Percentiles rank a stretch among this genome's conserved stretches.
Conservation (phyloP, 2,797 vertebrate species). For the Poecile montanus region DNA sequence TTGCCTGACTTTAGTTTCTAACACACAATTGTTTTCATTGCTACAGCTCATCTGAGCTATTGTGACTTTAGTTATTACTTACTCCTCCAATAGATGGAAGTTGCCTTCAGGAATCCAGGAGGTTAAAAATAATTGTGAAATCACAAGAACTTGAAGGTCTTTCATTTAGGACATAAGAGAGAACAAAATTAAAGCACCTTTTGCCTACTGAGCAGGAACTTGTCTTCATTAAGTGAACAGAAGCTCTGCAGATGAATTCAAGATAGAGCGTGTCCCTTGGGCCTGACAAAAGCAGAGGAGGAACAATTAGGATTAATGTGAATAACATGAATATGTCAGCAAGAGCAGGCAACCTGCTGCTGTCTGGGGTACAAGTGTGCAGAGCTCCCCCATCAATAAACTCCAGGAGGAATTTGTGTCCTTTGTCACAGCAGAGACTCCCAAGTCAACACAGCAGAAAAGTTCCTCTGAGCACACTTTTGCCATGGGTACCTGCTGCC, state of each 20-base stretch:
- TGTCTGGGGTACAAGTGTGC: neutral
- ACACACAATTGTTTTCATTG: neutral
- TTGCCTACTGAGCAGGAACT: neutral
- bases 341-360: neutral
- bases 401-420: neutral
- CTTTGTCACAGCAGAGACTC: neutral
- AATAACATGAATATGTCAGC: neutral
- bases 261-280: neutral
- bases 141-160: neutral
- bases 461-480: neutral
- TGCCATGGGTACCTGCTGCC: neutral
- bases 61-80: neutral
- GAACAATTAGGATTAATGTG: constrained; percentile 5
- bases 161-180: neutral
- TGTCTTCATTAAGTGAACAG: neutral
- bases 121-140: neutral
- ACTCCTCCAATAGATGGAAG: neutral
- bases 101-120: neutral
- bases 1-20: neutral
- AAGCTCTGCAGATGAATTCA: neutral
- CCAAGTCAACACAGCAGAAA: neutral
- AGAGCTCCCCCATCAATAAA: neutral
- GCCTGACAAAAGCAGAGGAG: neutral
- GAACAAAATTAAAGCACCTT: neutral
- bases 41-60: neutral